Percentiles rank a stretch among this genome's conserved stretches.
phyloP scores from a whole-genome alignment of 2,797 vertebrate species.

The Chrysocyon brachyurus region DNA sequence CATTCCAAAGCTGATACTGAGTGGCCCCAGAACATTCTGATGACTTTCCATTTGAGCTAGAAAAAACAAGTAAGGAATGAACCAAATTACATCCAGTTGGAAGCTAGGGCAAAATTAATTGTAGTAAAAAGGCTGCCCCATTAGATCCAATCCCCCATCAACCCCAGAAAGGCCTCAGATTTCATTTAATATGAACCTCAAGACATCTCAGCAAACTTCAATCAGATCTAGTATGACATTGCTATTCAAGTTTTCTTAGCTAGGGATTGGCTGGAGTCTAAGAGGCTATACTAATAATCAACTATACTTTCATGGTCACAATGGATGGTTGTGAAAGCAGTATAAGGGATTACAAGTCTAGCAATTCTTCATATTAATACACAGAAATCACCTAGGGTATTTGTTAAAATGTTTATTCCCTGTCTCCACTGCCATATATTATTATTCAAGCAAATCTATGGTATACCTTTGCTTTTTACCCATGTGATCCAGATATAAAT shows the following conservation, averaged over 20 bases:
- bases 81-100: background rate
- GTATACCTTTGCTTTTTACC: background rate
- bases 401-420: background rate
- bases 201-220: background rate
- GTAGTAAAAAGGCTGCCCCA: background rate
- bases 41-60: background rate
- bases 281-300: background rate
- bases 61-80: background rate
- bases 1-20: background rate
- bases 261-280: background rate
- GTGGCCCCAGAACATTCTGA: background rate
- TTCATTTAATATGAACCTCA: background rate
- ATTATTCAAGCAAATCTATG: background rate
- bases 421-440: background rate
- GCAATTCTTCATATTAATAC: background rate
- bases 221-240: background rate
- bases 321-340: background rate
- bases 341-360: background rate
- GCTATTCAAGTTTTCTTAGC: background rate
- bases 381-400: background rate
- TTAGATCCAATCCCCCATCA: background rate
- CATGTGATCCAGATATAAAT: background rate
- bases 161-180: background rate
- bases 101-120: background rate
- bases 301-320: background rate